phyloP scores from a whole-genome alignment of 2,113 vertebrate species.

The Nycticebus coucang region DNA sequence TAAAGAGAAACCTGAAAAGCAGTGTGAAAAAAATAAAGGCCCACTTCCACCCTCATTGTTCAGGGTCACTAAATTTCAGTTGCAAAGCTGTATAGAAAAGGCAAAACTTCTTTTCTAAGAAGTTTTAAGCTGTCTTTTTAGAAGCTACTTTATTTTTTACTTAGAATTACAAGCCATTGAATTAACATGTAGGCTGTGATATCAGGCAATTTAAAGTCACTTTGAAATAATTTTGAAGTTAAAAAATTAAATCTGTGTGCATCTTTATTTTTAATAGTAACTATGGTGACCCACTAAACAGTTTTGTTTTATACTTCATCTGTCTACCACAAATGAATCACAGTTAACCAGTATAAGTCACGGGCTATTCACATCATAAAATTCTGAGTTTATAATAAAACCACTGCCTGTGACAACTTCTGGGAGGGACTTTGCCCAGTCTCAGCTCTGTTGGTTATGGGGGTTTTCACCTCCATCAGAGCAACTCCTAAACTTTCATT shows the following conservation, averaged over 20 bases:
- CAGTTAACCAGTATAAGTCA: background rate
- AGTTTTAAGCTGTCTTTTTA: conserved; percentile 36
- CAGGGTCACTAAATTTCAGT: conserved; percentile 42
- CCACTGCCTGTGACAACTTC: background rate
- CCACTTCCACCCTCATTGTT: conserved; percentile 35
- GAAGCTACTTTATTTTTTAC: background rate
- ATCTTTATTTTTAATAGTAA: conserved; percentile 54
- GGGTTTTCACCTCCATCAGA: background rate
- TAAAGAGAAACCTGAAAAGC: conserved; percentile 57
- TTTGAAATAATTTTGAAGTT: conserved; percentile 14
- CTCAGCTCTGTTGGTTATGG: background rate
- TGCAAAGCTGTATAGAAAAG: conserved; percentile 45
- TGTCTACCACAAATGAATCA: conserved; percentile 17
- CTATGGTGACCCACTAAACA: conserved; percentile 12
- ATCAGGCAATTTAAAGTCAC: conserved; percentile 29
- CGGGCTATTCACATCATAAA: background rate
- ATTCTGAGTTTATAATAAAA: conserved; percentile 38
- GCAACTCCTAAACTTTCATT: background rate
- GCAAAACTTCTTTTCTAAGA: conserved; percentile 20
- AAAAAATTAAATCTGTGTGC: conserved; percentile 19
- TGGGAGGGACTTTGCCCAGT: background rate
- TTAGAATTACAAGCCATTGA: conserved; percentile 32
- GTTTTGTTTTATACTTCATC: conserved; percentile 42
- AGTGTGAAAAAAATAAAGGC: conserved; percentile 38
- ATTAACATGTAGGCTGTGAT: conserved; percentile 19